Evolutionary conservation across 2,797 vertebrate genomes (phyloP), one percentile per base, ranked within the genome.

Genomic region (Enteromius treurensis): DNA sequence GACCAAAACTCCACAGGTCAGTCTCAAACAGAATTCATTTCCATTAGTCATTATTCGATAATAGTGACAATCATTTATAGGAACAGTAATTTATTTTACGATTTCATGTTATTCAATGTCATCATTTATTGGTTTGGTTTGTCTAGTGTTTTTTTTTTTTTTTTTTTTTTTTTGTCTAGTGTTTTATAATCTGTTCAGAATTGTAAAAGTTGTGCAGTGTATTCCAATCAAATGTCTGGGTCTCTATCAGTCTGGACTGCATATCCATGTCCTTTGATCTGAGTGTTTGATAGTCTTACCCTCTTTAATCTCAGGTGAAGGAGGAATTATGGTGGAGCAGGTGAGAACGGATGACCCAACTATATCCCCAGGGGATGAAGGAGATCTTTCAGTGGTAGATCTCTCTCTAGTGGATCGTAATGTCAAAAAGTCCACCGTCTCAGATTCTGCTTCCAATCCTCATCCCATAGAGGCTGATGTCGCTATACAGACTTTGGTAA

Each of bases 1-100:
- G 47, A 40, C 32, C 74, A 77, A 40, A 26, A 17, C 64, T 55
- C 64, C 51, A 77, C 64, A 83, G 81, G 81, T 77, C 23, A 75
- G 2, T 29, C n/a, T 19, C 21, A 47, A 73, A 81, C 40, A 37
- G 13, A 74, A 2, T 53, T 49, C 10, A 34, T 74, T 53, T 55
- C 32, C 1, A 75, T 4, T 3, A 58, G 19, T 58, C 11, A 49
- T 51, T 51, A 21, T 73, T 73, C 32, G 15, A 51, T 51, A 9
- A 11, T 32, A 6, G 45, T 73, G 26, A 47, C 17, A 74, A 21
- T 69, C 37, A 58, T 58, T 60, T 60, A 47, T 47, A 47, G 45
- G 14, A 15, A 15, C 37, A 42, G 70, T 47, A 1, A 3, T 40
- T 40, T 11, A 67, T 34, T 67, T 34, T n/a, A 13, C 11, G 3